Evolutionary conservation across 2,113 vertebrate species (phyloP), one percentile per base, ranked within the genome.

Genomic region (Elephantulus edwardii): DNA sequence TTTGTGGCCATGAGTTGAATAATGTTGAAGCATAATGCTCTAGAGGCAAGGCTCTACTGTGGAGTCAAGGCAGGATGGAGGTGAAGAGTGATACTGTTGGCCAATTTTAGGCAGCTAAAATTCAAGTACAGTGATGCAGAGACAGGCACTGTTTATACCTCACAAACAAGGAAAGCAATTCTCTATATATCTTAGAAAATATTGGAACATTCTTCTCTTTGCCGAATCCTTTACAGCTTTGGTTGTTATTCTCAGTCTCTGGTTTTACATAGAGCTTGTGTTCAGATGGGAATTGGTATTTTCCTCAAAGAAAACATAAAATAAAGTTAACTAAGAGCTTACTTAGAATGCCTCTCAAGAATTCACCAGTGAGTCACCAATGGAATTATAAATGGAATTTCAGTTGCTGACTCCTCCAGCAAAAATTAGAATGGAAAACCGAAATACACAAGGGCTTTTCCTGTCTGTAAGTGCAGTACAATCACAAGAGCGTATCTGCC

Each of bases 241-340:
- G 14, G 44, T 60, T 58, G 56, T 52, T 70, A 74, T 83, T 44
- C 78, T 6, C 6, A 56, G 12, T 71, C 35, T 50, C 66, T n/a
- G 17, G 10, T 64, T 89, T 81, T 64, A 42, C 42, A 62, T 10
- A 72, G 28, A 5, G 4, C 16, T 70, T n/a, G 40, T 20, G 9
- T 77, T 70, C 68, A 84, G 82, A 83, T 64, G 40, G 30, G 12
- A 87, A 79, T 89, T n/a, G 70, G 33, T 92, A 40, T 92, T 93
- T 92, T 77, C 35, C 72, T 85, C 35, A 19, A 44, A 22, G 40
- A 84, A 84, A 89, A 92, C 28, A 76, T 50, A 54, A 85, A 89
- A 50, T 50, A 48, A 0, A 71, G 50, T 88, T 92, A 84, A 95
- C 50, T 72, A 82, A 74, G 44, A 72, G n/a, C 8, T 84, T 35